These are phyloP conservation scores for Pyrrhia umbra DNA, from an alignment of 2,888 invertebrate genomes.

Conservation along the genomic window DNA sequence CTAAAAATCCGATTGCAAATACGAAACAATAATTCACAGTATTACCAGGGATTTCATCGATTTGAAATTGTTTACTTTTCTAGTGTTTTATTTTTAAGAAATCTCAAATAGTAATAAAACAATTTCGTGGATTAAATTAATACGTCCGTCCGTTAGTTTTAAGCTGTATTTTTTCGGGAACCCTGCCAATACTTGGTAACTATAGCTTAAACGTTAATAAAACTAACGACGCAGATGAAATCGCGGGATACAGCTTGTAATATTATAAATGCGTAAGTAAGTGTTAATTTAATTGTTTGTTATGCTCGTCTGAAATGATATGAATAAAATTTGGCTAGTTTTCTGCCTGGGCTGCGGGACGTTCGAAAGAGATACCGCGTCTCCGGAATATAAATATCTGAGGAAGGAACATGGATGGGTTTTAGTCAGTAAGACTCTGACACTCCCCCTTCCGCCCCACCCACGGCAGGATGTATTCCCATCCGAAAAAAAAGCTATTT, in stretches of 20 bases:
- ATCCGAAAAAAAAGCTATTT: no score
- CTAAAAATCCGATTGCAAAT: not conserved
- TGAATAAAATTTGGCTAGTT: no score
- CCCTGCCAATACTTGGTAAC: slow-evolving; percentile 35
- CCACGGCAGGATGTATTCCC: no score
- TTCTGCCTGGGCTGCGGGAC: no score
- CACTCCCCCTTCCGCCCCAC: no score
- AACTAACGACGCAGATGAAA: slow-evolving; percentile 15
- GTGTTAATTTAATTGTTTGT: no score
- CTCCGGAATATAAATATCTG: no score
- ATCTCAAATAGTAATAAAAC: slow-evolving; percentile 19
- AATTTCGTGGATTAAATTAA: slow-evolving; percentile 17
- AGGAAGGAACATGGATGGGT: no score
- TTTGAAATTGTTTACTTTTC: slow-evolving; percentile 15
- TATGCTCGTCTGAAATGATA: no score
- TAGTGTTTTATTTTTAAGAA: slow-evolving; percentile 17
- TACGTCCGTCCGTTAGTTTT: slow-evolving; percentile 13
- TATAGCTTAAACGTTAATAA: slow-evolving; percentile 29
- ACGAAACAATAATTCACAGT: not conserved
- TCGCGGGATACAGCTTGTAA: not conserved
- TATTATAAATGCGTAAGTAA: no score
- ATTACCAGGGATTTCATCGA: slow-evolving; percentile 7
- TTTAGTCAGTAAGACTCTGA: no score
- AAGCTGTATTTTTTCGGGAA: slow-evolving; percentile 37
- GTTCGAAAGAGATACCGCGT: no score